Base-by-base conservation (phyloP, 1,140 invertebrate genomes). In the Tenebrio molitor region DNA sequence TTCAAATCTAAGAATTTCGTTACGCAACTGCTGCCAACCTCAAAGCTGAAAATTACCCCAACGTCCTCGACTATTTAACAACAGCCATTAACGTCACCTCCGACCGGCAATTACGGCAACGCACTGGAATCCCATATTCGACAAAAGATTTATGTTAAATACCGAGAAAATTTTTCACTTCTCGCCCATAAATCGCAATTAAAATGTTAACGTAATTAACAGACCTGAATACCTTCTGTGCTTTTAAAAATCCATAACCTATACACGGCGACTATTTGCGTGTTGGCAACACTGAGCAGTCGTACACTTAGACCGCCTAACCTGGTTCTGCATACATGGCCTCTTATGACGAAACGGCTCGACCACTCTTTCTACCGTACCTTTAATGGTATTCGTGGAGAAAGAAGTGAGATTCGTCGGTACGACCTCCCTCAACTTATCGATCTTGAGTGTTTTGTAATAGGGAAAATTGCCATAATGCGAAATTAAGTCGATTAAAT, bases 281-380 rank as follows among this genome's bases (percentile, higher is more conserved):
- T 34, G 25, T 64, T 65, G 62, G 39, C 39, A 41, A 39, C 14
- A 23, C n/a, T 65, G 62, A 65, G 36, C 62, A 23, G 21, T 68
- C 50, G 23, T 68, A 50, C 44, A 50, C 42, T 68, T 19, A 68
- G 65, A 68, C 65, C 23, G 65, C 41, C 39, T 68, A 68, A 68
- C 65, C 65, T 68, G 42, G 25, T 68, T 68, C 23, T 46, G 14
- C 65, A 68, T 68, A 68, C 23, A 68, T 46, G 65, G 65, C 25
- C 23, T 12, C 23, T n/a, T 14, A 12, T 58, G 50, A 29, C 23
- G 50, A 25, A 58, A 58, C 50, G 8, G 50, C n/a, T n/a, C n/a
- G n/a, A n/a, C 21, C 14, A n/a, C 19, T 58, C 19, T 29, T 58
- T 58, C n/a, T 39, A 8, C 36, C 36, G 12, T 39, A 39, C 36